A percentile compares a stretch with the other conserved stretches of the same genome.
These are phyloP conservation scores for Pangasius sanitwongsei DNA, from an alignment of 2,797 vertebrate species.

Conservation along the genomic window DNA sequence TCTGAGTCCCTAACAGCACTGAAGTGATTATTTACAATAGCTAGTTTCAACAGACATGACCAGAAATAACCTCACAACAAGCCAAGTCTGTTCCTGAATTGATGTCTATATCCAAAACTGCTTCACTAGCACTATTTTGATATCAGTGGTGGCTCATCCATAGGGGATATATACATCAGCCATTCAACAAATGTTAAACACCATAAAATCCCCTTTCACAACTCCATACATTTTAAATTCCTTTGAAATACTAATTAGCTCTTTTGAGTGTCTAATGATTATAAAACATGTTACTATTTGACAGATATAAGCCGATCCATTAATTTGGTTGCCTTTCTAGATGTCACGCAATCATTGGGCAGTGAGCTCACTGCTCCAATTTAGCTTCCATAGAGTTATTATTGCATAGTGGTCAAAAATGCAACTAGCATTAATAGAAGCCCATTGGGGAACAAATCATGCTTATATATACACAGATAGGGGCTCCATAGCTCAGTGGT, in stretches of 20 bases:
- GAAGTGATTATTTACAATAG: slow-evolving; percentile 18
- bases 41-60: slow-evolving; percentile 13
- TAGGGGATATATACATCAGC: not conserved
- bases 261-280: not conserved
- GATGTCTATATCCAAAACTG: not conserved
- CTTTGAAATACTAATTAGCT: not conserved
- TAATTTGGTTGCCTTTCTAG: not conserved
- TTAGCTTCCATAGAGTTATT: not conserved
- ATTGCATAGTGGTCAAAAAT: not conserved
- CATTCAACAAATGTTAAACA: not conserved
- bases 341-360: no score
- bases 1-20: not conserved
- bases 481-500: no score
- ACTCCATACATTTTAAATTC: not conserved
- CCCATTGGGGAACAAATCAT: not conserved
- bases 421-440: not conserved
- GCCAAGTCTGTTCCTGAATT: not conserved
- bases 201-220: not conserved
- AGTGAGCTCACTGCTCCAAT: not conserved
- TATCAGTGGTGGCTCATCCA: not conserved
- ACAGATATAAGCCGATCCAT: not conserved
- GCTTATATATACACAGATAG: no score
- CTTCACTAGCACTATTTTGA: not conserved
- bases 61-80: slow-evolving; percentile 11
- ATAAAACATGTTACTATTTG: not conserved